phyloP scores from a whole-genome alignment of 1,140 invertebrate genomes.

The Drosophila tropicalis region DNA sequence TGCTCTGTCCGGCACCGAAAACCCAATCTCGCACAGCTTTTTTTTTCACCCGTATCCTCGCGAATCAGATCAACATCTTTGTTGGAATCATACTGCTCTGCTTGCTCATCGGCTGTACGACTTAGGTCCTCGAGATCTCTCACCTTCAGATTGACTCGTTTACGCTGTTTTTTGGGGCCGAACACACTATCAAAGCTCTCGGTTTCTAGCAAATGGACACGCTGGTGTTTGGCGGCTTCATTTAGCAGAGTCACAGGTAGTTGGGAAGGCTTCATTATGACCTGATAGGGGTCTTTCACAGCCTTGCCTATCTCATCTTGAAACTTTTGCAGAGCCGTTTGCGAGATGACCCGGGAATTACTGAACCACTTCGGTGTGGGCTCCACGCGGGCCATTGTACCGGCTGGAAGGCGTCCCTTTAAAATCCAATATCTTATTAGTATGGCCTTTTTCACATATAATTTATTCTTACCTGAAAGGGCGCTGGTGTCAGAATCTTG shows the following conservation, averaged over 20 bases:
- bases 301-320: conserved; percentile 97
- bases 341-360: conserved; percentile 95
- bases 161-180: conserved; percentile 96
- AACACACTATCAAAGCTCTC: conserved; percentile 97
- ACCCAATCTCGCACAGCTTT: conserved; percentile 92
- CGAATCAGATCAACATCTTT: conserved; percentile 93
- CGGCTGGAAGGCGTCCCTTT: conserved; percentile 94
- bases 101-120: conserved; percentile 87
- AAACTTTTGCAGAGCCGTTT: conserved; percentile 97
- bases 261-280: conserved; percentile 98
- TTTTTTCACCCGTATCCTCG: conserved; percentile 91
- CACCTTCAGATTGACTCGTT: conserved; percentile 93
- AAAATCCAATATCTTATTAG: neutral
- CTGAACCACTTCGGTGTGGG: conserved; percentile 99
- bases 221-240: conserved; percentile 94
- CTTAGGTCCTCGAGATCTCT: conserved; percentile 89
- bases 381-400: conserved; percentile 96
- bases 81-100: conserved; percentile 90
- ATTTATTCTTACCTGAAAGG: conserved; percentile 86
- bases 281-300: conserved; percentile 97
- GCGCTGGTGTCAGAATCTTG: conserved; percentile 96
- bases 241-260: conserved; percentile 97
- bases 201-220: conserved; percentile 97
- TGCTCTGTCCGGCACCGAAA: conserved; percentile 97
- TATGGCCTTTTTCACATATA: neutral